Percentiles rank a stretch among this genome's conserved stretches.
These are phyloP conservation scores for Drosophila diplacantha DNA, from an alignment of 2,888 invertebrate species.

Conservation along the genomic window DNA sequence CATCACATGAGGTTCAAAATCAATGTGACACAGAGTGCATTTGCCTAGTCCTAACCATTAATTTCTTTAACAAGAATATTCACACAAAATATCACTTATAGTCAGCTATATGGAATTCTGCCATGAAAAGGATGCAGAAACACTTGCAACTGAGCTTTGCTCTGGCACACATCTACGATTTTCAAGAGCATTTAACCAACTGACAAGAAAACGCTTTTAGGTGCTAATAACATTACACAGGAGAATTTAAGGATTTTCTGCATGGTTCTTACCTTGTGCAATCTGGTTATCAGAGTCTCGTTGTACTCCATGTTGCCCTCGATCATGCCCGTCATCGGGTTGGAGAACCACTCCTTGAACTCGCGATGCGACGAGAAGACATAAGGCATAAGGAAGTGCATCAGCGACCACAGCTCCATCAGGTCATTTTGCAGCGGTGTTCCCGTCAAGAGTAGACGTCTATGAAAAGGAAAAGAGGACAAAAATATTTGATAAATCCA, in stretches of 20 bases:
- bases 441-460: conserved; percentile 93
- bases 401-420: conserved; percentile 97
- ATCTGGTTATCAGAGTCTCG: conserved; percentile 89
- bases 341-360: conserved; percentile 99
- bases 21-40: conserved; percentile 66
- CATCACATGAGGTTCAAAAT: conserved; percentile 49
- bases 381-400: conserved; percentile 99
- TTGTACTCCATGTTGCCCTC: conserved; percentile 95
- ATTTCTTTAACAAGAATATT: conserved; percentile 21
- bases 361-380: conserved; percentile 97
- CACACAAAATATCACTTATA: conserved; percentile 6
- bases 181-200: conserved; percentile 52
- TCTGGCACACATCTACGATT: conserved; percentile 66
- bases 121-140: not conserved
- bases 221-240: conserved; percentile 31
- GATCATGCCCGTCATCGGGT: conserved; percentile 97
- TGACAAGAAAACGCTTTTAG: conserved; percentile 66
- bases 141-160: conserved; percentile 13
- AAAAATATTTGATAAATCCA: not conserved
- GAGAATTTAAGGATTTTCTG: accelerated
- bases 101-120: not conserved
- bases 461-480: conserved; percentile 65
- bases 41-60: conserved; percentile 30
- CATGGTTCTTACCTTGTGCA: conserved; percentile 87
- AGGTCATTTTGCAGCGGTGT: conserved; percentile 97